Evolutionary conservation across 2,888 invertebrate genomes (phyloP), one percentile per base, ranked within the genome.

Genomic region (Sphecodes monilicornis): DNA sequence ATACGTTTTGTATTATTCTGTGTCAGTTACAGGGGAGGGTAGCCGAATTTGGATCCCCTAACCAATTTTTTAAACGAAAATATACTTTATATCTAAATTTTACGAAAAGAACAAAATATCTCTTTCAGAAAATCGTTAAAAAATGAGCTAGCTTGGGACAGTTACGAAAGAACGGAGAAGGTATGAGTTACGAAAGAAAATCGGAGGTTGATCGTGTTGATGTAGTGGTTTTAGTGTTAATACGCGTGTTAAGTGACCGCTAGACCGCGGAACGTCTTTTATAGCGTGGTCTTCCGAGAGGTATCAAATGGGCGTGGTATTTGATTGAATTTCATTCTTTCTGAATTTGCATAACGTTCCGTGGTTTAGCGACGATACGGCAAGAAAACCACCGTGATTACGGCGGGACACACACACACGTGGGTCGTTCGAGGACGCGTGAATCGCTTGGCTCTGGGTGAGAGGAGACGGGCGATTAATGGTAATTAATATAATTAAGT

Each of bases 401-500:
- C 68, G 72, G 77, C 29, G 32, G 66, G 11, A 74, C 68, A 69
- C 16, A 74, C 68, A 69, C 16, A 64, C 26, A 64, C 70, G 64
- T 43, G 32, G 46, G 13, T 16, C 22, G 69, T n/a, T 10, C 16
- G 57, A 46, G 43, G 11, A 54, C 22, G 66, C 72, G 72, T 16
- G 76, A 43, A 75, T 75, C 75, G 46, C 39, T 68, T 39, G 39
- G 68, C 64, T 78, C 76, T 22, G 68, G 60, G 64, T 50, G 43
- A 80, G 73, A 76, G 57, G 43, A 57, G 71, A 32, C 16, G 71
- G 69, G 68, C 80, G 29, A 85, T 88, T 89, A 90, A 86, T 89
- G 73, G 60, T 80, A 85, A 90, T 91, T 90, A 91, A 90, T 89
- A 86, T 66, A 91, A 84, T 84, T 77, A 84, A 84, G 71, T 76